Base-by-base conservation (phyloP, 2,113 vertebrate genomes). In the Alosa alosa region DNA sequence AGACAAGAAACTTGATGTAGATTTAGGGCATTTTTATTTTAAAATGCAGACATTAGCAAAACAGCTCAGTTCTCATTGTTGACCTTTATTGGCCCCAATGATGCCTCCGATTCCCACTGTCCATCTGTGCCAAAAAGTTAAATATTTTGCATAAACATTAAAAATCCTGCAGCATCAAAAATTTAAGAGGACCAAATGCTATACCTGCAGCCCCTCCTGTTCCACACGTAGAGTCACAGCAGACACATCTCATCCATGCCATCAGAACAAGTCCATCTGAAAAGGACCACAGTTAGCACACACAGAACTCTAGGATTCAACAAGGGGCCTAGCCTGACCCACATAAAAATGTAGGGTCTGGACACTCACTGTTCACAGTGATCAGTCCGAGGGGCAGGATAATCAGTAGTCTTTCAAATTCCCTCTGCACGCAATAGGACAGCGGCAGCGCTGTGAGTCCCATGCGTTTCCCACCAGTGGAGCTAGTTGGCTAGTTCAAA, bases 251-350 rank as follows among this genome's bases (percentile, higher is more conserved):
- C 45, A 49, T 88, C 81, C 11, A 50, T 45, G 15, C 83, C 89
- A 78, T 86, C 87, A 0, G 81, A 85, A 85, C 86, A 57, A 44
- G n/a, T 17, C 90, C 90, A 91, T 36, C 90, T 91, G 81, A 7
- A 6, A 50, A 78, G 11, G 31, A 39, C 31, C 4, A 31, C 31
- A 75, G 68, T 75, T 75, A 75, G 22, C 68, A 75, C 0, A 60
- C 2, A 44, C 31, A 31, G 31, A 31, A 31, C 31, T 31, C 31
- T 31, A 31, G 0, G 31, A 11, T 18, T 57, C 1, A 52, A 52
- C 50, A 31, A 31, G 31, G n/a, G n/a, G n/a, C n/a, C n/a, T n/a
- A n/a, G n/a, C n/a, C n/a, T n/a, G n/a, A n/a, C n/a, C n/a, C n/a
- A n/a, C n/a, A n/a, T n/a, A n/a, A n/a, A n/a, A n/a, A n/a, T n/a